Percentiles rank a stretch among this genome's conserved stretches.
These are phyloP conservation scores for Parazoanthus darwini DNA, from an alignment of 92 coral and sea anemone genomes.

Conservation along the genomic window DNA sequence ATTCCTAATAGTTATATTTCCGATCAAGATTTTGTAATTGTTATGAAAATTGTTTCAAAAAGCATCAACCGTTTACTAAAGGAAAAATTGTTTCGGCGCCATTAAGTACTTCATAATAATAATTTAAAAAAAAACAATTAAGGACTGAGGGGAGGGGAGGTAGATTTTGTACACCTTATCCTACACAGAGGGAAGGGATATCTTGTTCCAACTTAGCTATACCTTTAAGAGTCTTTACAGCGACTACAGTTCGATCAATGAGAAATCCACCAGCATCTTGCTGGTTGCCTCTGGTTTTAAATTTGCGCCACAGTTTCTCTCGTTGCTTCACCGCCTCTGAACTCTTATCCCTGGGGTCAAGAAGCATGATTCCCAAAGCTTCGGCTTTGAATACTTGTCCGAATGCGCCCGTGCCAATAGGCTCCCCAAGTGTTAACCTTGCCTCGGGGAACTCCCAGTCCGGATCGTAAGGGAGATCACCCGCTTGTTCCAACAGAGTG, in stretches of 20 bases:
- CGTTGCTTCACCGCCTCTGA: conserved; percentile 49
- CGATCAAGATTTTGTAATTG: too few species aligned
- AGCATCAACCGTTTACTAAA: too few species aligned
- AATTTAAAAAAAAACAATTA: too few species aligned
- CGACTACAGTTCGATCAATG: conserved; percentile 40
- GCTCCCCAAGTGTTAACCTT: conserved; percentile 38
- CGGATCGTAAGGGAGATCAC: conserved; percentile 56
- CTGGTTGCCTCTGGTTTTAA: background rate
- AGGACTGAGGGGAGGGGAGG: too few species aligned
- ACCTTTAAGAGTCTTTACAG: conserved; percentile 66
- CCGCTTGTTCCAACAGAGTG: conserved; percentile 55
- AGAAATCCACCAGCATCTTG: conserved; percentile 28
- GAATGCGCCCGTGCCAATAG: conserved; percentile 53
- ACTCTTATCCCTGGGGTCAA: conserved; percentile 54
- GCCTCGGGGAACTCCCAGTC: conserved; percentile 62
- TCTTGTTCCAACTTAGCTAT: background rate
- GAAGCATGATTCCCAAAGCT: conserved; percentile 50
- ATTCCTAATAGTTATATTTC: too few species aligned
- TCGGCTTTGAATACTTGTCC: conserved; percentile 54
- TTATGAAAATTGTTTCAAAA: too few species aligned
- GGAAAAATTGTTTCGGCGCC: too few species aligned
- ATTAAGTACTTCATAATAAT: too few species aligned
- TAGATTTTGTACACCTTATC: too few species aligned
- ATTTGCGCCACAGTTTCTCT: conserved; percentile 34
- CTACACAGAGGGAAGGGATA: background rate